These are phyloP conservation scores for Harpagifer antarcticus DNA, from an alignment of 2,797 vertebrate genomes.

Conservation along the genomic window DNA sequence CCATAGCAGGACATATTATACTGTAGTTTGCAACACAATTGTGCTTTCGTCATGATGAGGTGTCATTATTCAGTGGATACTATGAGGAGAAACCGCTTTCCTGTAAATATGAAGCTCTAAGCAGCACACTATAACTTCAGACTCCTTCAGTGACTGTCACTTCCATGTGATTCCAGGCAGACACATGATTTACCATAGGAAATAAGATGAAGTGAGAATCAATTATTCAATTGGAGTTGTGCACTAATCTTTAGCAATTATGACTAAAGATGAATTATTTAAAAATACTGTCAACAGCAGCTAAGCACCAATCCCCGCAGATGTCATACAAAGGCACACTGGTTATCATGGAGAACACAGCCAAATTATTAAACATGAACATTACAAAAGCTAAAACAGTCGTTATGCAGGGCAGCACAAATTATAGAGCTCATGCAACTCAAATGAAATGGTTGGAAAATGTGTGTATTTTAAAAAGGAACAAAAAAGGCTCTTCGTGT, in stretches of 20 bases:
- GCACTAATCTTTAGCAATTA: background rate
- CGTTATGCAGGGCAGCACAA: background rate
- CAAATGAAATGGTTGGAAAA: background rate
- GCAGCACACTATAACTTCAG: background rate
- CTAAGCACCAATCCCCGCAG: background rate
- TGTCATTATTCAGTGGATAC: background rate
- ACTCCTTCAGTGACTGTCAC: background rate
- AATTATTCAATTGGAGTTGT: background rate
- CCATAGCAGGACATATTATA: background rate
- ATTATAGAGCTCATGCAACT: constrained; percentile 18
- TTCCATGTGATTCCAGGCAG: background rate
- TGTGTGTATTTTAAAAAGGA: background rate
- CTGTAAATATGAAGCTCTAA: background rate
- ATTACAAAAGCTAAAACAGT: background rate
- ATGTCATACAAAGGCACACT: background rate
- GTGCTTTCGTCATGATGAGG: background rate
- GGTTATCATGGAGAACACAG: constrained; percentile 10
- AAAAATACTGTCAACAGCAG: constrained; percentile 6
- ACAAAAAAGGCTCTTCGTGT: background rate
- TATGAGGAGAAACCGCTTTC: background rate
- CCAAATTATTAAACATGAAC: background rate
- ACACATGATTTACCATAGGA: background rate
- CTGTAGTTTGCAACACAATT: background rate
- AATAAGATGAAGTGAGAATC: background rate
- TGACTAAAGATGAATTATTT: constrained; percentile 9